Percentiles rank a stretch among this genome's conserved stretches.
These are phyloP conservation scores for Phoeniculus purpureus DNA, from an alignment of 2,797 vertebrate species.

Conservation along the genomic window DNA sequence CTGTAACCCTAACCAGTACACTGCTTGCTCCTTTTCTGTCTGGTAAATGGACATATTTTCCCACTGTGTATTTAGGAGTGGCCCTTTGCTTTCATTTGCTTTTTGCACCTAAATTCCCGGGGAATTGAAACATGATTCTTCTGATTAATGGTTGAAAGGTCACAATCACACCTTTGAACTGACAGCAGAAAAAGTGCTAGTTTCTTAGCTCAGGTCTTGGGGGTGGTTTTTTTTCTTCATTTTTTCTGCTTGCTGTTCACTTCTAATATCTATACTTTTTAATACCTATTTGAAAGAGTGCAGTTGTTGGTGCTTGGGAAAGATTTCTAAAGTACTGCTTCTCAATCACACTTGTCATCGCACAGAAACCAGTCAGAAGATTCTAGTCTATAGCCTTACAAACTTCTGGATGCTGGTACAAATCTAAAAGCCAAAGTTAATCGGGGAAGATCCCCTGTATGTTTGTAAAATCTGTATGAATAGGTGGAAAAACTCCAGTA, in stretches of 20 bases:
- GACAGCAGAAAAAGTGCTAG: background rate
- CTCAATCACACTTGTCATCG: rapidly evolving
- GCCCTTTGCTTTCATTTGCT: background rate
- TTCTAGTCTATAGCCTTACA: background rate
- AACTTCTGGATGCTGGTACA: background rate
- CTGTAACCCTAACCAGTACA: background rate
- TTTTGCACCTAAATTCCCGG: background rate
- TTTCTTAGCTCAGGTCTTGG: background rate
- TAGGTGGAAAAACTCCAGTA: background rate
- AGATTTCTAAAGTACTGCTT: background rate
- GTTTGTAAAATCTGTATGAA: background rate
- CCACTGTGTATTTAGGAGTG: background rate
- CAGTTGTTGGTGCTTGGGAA: background rate
- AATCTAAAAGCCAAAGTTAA: background rate
- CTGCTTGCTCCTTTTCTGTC: background rate
- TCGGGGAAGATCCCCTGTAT: background rate
- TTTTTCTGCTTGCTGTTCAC: background rate
- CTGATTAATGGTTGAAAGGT: background rate
- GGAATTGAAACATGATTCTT: background rate
- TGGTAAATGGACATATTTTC: background rate
- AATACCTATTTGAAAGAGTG: background rate
- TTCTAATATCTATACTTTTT: background rate
- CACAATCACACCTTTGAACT: background rate
- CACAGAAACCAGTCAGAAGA: background rate
- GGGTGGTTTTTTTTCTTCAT: background rate